Conservation (phyloP, 2,113 vertebrate genomes). For the Channa argus region DNA sequence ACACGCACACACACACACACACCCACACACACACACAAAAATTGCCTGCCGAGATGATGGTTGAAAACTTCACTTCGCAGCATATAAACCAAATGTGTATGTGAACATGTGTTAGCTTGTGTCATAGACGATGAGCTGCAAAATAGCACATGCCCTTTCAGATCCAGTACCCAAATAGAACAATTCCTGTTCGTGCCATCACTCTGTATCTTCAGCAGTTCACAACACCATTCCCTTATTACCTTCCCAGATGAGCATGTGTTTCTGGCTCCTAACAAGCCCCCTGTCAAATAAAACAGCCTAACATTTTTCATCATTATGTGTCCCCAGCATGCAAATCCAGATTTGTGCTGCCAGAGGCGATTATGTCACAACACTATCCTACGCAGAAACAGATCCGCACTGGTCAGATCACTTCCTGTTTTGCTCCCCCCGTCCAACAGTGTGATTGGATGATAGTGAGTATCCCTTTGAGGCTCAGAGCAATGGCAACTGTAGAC, state of each 20-base stretch:
- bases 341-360: conserved; percentile 53
- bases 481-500: conserved; percentile 57
- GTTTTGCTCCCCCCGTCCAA: not conserved
- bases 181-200: conserved; percentile 26
- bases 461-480: conserved; percentile 42
- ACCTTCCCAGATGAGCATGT: conserved; percentile 29
- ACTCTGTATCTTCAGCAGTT: conserved; percentile 37
- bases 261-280: conserved; percentile 55
- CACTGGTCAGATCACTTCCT: conserved; percentile 63
- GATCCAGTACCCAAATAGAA: conserved; percentile 43
- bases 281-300: conserved; percentile 54
- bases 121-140: conserved; percentile 26
- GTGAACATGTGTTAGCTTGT: conserved; percentile 20
- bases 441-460: conserved; percentile 48
- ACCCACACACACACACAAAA: conserved; percentile 38
- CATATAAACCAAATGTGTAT: conserved; percentile 59
- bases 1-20: conserved; percentile 47
- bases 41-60: conserved; percentile 68
- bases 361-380: conserved; percentile 53
- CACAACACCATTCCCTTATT: conserved; percentile 18
- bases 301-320: conserved; percentile 53
- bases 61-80: conserved; percentile 73
- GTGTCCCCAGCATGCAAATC: conserved; percentile 48
- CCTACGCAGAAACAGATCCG: conserved; percentile 35
- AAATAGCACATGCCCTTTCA: conserved; percentile 56